Percentiles rank a stretch among this genome's conserved stretches.
Conservation (phyloP, 2,113 vertebrate species). For the Pundamilia nyererei region DNA sequence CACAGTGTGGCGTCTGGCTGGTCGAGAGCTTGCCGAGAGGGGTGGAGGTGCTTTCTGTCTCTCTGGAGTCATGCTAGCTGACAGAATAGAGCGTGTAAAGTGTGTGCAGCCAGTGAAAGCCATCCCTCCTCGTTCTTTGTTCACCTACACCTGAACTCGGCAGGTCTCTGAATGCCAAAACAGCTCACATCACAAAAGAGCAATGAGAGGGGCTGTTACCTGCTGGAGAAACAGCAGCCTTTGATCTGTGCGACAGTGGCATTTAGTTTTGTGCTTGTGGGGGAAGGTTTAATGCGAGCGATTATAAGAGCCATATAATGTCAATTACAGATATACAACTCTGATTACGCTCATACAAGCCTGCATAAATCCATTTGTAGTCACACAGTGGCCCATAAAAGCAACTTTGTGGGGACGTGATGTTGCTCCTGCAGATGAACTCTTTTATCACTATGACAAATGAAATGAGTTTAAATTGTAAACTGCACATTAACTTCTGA, state of each 20-base stretch:
- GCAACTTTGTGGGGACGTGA: neutral
- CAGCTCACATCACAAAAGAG: constrained; percentile 1
- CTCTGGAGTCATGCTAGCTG: neutral
- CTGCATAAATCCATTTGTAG: neutral
- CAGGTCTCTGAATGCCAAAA: neutral
- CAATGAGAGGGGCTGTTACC: neutral
- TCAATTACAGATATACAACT: neutral
- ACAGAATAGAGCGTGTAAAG: constrained; percentile 4
- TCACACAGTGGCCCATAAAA: neutral
- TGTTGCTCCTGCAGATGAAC: neutral
- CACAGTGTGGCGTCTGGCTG: constrained; percentile 2
- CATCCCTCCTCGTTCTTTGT: constrained; percentile 3
- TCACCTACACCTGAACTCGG: constrained; percentile 39
- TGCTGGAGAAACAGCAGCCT: neutral
- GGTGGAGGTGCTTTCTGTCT: constrained; percentile 4
- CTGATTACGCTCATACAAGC: neutral
- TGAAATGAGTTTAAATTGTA: neutral
- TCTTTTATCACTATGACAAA: neutral
- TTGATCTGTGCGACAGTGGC: neutral
- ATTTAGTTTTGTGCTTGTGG: neutral
- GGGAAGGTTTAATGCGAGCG: neutral
- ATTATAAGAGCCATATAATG: neutral
- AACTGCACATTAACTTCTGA: neutral
- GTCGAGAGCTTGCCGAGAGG: neutral
- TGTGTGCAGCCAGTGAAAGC: neutral